These are phyloP conservation scores for Nasonia oneida DNA, from an alignment of 2,888 invertebrate species.

Conservation along the genomic window DNA sequence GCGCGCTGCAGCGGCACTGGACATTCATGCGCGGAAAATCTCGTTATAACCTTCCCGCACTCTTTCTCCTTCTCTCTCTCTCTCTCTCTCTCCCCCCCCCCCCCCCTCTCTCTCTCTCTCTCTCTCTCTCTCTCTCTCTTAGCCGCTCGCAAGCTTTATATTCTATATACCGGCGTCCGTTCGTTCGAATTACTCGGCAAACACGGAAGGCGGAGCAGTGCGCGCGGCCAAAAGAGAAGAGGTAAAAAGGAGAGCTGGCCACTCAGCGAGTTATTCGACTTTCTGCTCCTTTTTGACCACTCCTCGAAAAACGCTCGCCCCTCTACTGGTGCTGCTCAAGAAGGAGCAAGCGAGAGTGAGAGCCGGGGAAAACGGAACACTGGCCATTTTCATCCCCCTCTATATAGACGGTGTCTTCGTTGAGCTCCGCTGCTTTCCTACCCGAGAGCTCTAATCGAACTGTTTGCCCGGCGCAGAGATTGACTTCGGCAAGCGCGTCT, in stretches of 20 bases:
- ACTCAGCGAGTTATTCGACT: constrained; percentile 58
- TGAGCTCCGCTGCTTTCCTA: neutral
- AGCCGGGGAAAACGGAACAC: constrained; percentile 49
- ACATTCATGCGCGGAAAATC: constrained; percentile 59
- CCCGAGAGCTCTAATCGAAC: constrained; percentile 57
- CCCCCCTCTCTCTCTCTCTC: neutral
- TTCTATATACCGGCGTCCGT: constrained; percentile 57
- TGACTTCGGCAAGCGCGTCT: constrained; percentile 56
- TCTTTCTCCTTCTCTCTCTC: constrained; percentile 30
- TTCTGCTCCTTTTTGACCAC: constrained; percentile 35
- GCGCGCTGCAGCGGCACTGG: constrained; percentile 53
- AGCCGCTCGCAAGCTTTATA: constrained; percentile 61
- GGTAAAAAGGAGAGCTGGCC: constrained; percentile 40
- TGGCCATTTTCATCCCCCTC: constrained; percentile 44
- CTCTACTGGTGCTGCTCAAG: neutral
- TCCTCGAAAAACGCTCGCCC: constrained; percentile 17
- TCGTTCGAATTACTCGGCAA: constrained; percentile 64
- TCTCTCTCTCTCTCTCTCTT: constrained; percentile 30
- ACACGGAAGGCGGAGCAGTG: constrained; percentile 60
- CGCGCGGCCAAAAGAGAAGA: constrained; percentile 29
- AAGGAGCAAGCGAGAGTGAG: constrained; percentile 1
- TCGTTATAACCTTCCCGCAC: constrained; percentile 55
- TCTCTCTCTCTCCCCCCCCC: constrained; percentile 15
- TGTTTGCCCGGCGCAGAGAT: constrained; percentile 58
- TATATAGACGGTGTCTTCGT: neutral